Percentiles rank a stretch among this genome's conserved stretches.
These are phyloP conservation scores for Dendrolimus kikuchii DNA, from an alignment of 1,140 invertebrate genomes.

Conservation along the genomic window DNA sequence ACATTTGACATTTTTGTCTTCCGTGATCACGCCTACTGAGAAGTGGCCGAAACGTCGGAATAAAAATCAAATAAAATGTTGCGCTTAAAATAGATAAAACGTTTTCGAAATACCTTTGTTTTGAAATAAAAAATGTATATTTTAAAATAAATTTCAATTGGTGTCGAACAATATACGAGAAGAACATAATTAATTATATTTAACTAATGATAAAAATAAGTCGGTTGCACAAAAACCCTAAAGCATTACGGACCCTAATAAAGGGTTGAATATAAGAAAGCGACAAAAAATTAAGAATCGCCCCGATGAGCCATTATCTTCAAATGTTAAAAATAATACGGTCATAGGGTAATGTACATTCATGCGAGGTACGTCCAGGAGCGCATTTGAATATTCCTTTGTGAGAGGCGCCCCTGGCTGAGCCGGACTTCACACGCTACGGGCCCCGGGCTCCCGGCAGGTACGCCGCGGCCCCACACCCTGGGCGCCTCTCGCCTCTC, in stretches of 20 bases:
- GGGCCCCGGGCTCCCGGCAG: constrained; percentile 33
- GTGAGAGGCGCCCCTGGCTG: constrained; percentile 39
- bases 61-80: no score
- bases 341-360: constrained; percentile 68
- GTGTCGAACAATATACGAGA: no score
- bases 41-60: no score
- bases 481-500: constrained; percentile 8
- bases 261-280: constrained; percentile 55
- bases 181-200: constrained; percentile 47
- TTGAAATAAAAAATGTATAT: no score
- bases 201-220: constrained; percentile 55
- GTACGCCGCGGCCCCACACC: constrained; percentile 31
- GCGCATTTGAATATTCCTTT: constrained; percentile 65
- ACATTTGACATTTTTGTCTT: no score
- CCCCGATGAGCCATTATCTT: constrained; percentile 70
- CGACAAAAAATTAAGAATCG: constrained; percentile 69
- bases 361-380: constrained; percentile 66
- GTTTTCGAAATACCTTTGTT: no score
- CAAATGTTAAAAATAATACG: constrained; percentile 70
- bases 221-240: constrained; percentile 60
- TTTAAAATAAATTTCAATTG: no score
- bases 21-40: no score
- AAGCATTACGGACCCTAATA: constrained; percentile 61
- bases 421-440: constrained; percentile 66
- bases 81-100: no score